phyloP scores from a whole-genome alignment of 2,797 vertebrate species.

The Malurus splendens region DNA sequence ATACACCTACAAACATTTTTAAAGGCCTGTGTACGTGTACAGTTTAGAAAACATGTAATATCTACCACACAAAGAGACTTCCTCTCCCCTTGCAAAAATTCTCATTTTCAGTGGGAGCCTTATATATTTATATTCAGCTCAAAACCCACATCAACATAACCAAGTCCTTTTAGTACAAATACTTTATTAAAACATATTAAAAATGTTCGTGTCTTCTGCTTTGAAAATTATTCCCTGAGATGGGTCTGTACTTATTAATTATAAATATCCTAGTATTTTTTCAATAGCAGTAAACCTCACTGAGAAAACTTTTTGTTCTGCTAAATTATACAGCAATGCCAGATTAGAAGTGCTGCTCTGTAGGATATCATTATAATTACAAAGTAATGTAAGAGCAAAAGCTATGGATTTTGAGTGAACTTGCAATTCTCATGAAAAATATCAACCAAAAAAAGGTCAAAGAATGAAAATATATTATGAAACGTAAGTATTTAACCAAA shows the following conservation, averaged over 20 bases:
- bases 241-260: conserved; percentile 17
- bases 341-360: not conserved
- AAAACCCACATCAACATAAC: not conserved
- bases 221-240: not conserved
- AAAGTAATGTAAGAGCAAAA: conserved; percentile 25
- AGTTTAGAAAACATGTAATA: not conserved
- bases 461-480: conserved; percentile 5
- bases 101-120: not conserved
- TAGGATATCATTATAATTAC: not conserved
- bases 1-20: not conserved
- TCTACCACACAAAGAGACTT: not conserved
- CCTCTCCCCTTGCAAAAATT: not conserved
- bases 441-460: not conserved
- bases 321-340: not conserved
- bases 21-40: not conserved
- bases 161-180: conserved; percentile 49
- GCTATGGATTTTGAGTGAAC: conserved; percentile 35
- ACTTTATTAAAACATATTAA: conserved; percentile 13
- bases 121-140: not conserved
- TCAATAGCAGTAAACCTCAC: not conserved
- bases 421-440: not conserved
- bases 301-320: conserved; percentile 21
- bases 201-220: not conserved
- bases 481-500: not conserved
- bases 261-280: not conserved